Evolutionary conservation across 2,113 vertebrate species (phyloP).

Genomic region (Pontoporia blainvillei): DNA sequence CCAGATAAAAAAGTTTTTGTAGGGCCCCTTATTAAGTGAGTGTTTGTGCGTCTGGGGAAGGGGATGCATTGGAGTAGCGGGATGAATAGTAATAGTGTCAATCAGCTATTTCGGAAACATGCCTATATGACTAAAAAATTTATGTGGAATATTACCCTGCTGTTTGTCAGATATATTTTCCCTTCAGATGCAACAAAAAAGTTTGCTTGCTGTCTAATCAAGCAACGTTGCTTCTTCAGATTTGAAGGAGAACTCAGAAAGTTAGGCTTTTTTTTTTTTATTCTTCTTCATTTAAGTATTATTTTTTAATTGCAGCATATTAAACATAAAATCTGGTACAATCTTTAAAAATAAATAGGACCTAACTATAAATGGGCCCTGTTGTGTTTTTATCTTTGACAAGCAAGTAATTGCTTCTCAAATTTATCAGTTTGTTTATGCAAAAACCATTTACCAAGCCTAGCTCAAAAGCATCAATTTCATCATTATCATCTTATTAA

Average conservation of each 20-base stretch:
- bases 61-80: neutral
- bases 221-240: conserved; percentile 80
- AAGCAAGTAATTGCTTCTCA: conserved; percentile 93
- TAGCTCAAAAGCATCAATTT: conserved; percentile 92
- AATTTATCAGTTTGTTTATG: conserved; percentile 94
- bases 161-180: conserved; percentile 68
- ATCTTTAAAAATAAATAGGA: conserved; percentile 92
- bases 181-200: conserved; percentile 77
- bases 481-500: conserved; percentile 94
- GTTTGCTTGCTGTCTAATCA: conserved; percentile 84
- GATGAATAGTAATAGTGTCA: neutral
- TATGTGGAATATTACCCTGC: neutral
- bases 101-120: conserved; percentile 11
- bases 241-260: conserved; percentile 85
- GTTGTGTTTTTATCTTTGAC: conserved; percentile 93
- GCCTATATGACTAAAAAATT: neutral
- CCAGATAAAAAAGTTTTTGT: neutral
- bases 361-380: conserved; percentile 92
- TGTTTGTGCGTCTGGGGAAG: neutral
- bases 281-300: conserved; percentile 91
- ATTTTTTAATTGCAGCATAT: conserved; percentile 91
- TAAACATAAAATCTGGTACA: conserved; percentile 92
- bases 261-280: conserved; percentile 81
- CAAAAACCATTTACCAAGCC: conserved; percentile 92
- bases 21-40: neutral